phyloP scores from a whole-genome alignment of 2,113 vertebrate species.

The Neolamprologus variostigma region DNA sequence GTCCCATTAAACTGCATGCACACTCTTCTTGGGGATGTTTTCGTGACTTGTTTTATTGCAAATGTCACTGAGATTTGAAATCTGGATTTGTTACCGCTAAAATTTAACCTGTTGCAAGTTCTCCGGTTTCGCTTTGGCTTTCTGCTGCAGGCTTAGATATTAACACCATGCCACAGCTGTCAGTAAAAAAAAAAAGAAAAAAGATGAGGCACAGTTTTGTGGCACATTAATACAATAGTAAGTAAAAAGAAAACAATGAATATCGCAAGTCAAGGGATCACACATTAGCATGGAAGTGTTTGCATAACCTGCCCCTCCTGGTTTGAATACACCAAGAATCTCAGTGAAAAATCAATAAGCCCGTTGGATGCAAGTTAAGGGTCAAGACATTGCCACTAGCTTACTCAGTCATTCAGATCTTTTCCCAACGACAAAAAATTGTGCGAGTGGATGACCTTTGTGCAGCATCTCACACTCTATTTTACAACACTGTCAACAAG shows the following conservation, averaged over 20 bases:
- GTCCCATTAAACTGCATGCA: neutral
- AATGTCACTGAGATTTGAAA: neutral
- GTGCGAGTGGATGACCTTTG: conserved; percentile 32
- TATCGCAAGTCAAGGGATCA: neutral
- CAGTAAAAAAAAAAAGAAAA: neutral
- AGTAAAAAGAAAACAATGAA: neutral
- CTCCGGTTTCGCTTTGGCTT: neutral
- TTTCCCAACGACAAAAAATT: neutral
- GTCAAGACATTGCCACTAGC: neutral
- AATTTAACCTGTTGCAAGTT: neutral
- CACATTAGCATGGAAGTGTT: neutral
- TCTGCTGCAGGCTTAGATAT: neutral
- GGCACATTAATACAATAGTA: neutral
- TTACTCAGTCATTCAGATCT: neutral
- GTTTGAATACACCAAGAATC: neutral
- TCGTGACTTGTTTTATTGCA: neutral
- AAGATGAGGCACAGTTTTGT: neutral
- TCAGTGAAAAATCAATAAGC: conserved; percentile 22
- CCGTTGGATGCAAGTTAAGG: neutral
- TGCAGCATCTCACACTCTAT: conserved; percentile 18
- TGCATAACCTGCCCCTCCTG: neutral
- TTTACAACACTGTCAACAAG: conserved; percentile 46
- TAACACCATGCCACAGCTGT: neutral
- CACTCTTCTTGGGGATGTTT: neutral
- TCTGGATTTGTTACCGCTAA: neutral